Evolutionary conservation across 2,888 invertebrate genomes (phyloP), one percentile per base, ranked within the genome.

Genomic region (Drosophila nr. perissopoda): DNA sequence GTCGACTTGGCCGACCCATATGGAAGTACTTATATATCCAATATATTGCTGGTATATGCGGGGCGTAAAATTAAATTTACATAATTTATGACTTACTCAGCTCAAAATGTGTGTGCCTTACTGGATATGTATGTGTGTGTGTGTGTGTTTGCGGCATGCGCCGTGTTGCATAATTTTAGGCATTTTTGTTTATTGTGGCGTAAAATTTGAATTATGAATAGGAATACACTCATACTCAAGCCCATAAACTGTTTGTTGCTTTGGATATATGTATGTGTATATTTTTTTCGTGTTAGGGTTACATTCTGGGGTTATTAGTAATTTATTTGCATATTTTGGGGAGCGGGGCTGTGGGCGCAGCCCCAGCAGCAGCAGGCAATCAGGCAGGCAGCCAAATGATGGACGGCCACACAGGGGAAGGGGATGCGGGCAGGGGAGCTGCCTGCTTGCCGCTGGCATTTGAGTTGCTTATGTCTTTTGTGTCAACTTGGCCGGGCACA

Each of bases 141-240:
- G 62, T 72, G 65, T 40, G 65, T 66, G 72, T 78, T 52, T 79
- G 76, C 67, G 80, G 78, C 78, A 68, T 80, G 78, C 76, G 81
- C 81, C 76, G 79, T 84, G 82, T 90, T 87, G 87, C 90, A 87
- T 90, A 88, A 90, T 90, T 87, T 87, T 86, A 87, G 90, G 88
- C 88, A 85, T 88, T 87, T 89, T 86, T 86, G 90, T 87, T 90
- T 90, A 87, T 87, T 88, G 90, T 83, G 87, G 86, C 87, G 89
- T 83, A 87, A 88, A 85, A 85, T 85, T 82, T 87, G 88, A 87
- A 87, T 89, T 87, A 87, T 87, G 89, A 89, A 89, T 90, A 89
- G 84, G 76, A 88, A 83, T 78, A 80, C 74, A 74, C 71, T 52
- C 71, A 54, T 31, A 70, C 59, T 36, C 59, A 29, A 38, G 61